Percentiles rank a stretch among this genome's conserved stretches.
These are phyloP conservation scores for Parnassius smintheus DNA, from an alignment of 2,888 invertebrate genomes.

Conservation along the genomic window DNA sequence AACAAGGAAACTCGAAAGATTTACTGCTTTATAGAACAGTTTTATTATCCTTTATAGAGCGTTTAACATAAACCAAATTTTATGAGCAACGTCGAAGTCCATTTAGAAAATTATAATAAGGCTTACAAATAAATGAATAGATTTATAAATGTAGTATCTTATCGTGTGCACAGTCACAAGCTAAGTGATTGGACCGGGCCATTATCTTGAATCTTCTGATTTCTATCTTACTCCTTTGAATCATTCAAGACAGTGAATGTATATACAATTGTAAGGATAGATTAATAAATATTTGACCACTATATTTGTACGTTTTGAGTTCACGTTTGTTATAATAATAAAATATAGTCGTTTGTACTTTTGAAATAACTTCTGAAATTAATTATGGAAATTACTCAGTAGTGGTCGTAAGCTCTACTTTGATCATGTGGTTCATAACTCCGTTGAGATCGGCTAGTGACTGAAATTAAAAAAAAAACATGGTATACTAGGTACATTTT, in stretches of 20 bases:
- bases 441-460: no score
- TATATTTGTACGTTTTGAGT: conserved; percentile 14
- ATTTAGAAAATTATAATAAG: conserved; percentile 14
- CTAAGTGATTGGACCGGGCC: conserved; percentile 70
- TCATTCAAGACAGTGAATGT: conserved; percentile 53
- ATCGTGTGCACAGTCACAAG: conserved; percentile 49
- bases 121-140: conserved; percentile 28
- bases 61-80: conserved; percentile 10
- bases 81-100: conserved; percentile 7
- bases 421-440: no score
- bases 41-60: conserved; percentile 1
- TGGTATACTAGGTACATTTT: no score
- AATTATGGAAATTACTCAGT: no score
- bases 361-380: no score
- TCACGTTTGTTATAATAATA: no score
- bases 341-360: no score
- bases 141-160: conserved; percentile 43
- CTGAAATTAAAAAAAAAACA: no score
- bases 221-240: conserved; percentile 53
- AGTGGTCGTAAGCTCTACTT: no score
- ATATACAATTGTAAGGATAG: conserved; percentile 37
- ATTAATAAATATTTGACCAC: conserved; percentile 21
- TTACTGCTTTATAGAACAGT: neutral
- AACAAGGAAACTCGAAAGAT: neutral
- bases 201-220: conserved; percentile 64